Conservation (phyloP, 2,797 vertebrate species). For the Yasuhikotakia modesta region DNA sequence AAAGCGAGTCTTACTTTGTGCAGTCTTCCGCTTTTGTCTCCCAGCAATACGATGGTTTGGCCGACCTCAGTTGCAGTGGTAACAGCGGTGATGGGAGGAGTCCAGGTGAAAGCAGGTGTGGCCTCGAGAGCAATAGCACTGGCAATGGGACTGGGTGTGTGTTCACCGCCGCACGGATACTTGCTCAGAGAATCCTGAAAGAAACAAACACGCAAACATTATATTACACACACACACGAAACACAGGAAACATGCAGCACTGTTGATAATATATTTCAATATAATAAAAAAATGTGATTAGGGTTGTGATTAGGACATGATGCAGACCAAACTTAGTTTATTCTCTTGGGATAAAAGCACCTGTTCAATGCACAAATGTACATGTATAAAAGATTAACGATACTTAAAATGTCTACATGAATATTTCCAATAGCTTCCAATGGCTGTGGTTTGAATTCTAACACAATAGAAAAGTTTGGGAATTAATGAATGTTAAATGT, state of each 20-base stretch:
- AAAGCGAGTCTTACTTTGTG: slow-evolving; percentile 76
- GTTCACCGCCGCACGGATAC: slow-evolving; percentile 88
- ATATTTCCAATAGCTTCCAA: background rate
- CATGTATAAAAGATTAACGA: background rate
- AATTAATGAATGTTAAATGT: slow-evolving; percentile 47
- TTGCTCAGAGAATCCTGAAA: slow-evolving; percentile 71
- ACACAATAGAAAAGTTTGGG: slow-evolving; percentile 16
- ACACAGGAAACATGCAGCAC: no score
- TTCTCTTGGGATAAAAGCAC: background rate
- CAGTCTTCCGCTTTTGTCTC: slow-evolving; percentile 78
- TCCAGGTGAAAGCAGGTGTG: slow-evolving; percentile 70
- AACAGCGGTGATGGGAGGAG: slow-evolving; percentile 79
- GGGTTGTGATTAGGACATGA: background rate
- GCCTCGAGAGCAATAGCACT: slow-evolving; percentile 74
- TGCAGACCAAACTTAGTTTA: background rate
- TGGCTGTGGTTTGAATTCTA: slow-evolving; percentile 8
- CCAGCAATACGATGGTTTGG: slow-evolving; percentile 82
- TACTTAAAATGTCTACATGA: background rate
- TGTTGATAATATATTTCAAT: background rate
- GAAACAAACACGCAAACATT: background rate
- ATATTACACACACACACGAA: background rate
- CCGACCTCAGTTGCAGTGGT: slow-evolving; percentile 75
- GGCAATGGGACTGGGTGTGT: slow-evolving; percentile 88
- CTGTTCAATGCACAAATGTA: background rate
- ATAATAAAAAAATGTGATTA: background rate